Base-by-base conservation (phyloP, 2,797 vertebrate species). In the Falco novaeseelandiae region DNA sequence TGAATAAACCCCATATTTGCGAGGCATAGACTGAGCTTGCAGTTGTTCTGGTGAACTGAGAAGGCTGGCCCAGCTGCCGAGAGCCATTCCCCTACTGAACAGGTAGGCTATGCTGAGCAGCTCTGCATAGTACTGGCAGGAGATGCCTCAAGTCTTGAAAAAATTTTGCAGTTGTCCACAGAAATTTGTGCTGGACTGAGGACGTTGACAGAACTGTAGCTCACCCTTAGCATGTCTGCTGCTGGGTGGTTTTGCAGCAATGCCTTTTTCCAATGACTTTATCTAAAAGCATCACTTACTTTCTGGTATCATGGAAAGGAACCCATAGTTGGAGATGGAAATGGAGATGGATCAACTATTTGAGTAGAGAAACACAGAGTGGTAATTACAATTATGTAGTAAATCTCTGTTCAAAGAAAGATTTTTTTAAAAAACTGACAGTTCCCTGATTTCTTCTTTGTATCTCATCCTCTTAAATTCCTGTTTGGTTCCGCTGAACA, bases 361-460 rank as follows among this genome's bases (percentile, higher is more conserved):
- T 95, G 9, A 86, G 51, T 40, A 48, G 40, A 78, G 57, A 90
- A 92, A 69, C n/a, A 51, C 32, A 46, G 55, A 79, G 18, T 70
- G 83, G 65, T 92, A 73, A 62, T 76, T 57, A 73, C 71, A 85
- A 59, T 85, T 84, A 74, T 15, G 16, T 71, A 73, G 51, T 57
- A 70, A 84, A 69, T 62, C 59, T 72, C 61, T 74, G 6, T 55
- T 85, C 95, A 92, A 85, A 65, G 84, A 67, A 87, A 81, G 52
- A 79, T 79, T 88, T 93, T 10, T 80, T 90, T 91, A 84, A 36
- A 65, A 65, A 87, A 49, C 38, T 92, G 67, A 44, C 66, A 84
- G 38, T 55, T 92, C 29, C 34, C 84, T 66, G 36, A 76, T 93
- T 92, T 76, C 32, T 83, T 87, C 61, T 86, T 78, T 82, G 21